Conservation (phyloP, 2,113 vertebrate species). For the Toxotes chatareus region DNA sequence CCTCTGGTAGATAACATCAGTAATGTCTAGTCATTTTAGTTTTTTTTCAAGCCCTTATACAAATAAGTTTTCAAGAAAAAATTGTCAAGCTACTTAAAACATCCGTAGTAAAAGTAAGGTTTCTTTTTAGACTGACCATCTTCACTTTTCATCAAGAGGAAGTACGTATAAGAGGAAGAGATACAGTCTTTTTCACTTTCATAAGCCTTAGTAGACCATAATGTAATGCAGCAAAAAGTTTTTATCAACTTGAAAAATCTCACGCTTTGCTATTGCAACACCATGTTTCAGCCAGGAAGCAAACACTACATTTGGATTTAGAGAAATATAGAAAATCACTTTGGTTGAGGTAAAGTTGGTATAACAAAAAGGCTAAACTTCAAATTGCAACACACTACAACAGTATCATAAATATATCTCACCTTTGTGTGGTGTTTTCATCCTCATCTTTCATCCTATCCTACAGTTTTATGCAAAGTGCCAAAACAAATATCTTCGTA, state of each 20-base stretch:
- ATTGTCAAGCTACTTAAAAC: background rate
- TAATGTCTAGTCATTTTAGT: background rate
- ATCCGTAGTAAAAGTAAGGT: background rate
- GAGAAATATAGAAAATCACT: background rate
- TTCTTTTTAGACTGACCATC: background rate
- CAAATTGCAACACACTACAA: no score
- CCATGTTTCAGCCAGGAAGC: background rate
- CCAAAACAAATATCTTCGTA: background rate
- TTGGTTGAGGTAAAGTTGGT: background rate
- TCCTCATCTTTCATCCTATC: background rate
- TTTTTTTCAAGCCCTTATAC: background rate
- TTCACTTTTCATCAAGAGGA: background rate
- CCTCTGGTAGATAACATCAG: background rate
- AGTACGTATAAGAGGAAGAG: background rate
- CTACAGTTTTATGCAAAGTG: background rate
- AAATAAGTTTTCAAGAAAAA: background rate
- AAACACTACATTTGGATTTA: background rate
- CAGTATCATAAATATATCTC: background rate
- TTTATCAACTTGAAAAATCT: background rate
- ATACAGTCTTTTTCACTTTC: background rate
- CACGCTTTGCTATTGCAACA: background rate
- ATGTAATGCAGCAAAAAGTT: background rate
- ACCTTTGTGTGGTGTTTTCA: background rate
- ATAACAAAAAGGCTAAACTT: background rate
- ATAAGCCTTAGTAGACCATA: background rate